Conservation (phyloP, 2,113 vertebrate species). For the Erpornis zantholeuca region DNA sequence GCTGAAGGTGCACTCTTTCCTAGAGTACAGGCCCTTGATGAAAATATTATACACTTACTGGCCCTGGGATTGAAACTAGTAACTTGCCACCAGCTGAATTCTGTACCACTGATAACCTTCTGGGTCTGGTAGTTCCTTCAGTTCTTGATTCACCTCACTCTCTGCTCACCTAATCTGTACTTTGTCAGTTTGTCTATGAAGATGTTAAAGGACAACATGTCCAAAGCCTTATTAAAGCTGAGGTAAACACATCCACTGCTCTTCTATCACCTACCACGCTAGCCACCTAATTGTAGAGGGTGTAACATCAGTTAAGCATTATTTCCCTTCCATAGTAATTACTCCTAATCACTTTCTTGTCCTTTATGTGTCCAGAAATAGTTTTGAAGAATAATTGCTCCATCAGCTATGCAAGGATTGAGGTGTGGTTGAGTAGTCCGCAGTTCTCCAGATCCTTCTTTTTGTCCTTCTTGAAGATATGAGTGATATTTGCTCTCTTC, state of each 20-base stretch:
- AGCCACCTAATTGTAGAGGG: background rate
- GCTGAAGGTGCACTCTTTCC: background rate
- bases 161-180: background rate
- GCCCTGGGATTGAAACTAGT: background rate
- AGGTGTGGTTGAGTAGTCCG: background rate
- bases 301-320: background rate
- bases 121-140: background rate
- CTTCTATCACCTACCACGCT: background rate
- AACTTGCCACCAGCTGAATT: background rate
- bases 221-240: background rate
- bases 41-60: background rate
- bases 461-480: background rate
- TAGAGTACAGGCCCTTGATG: background rate
- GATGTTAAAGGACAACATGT: background rate
- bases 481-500: background rate
- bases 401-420: accelerated
- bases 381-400: background rate
- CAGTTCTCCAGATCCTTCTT: background rate
- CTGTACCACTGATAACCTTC: background rate
- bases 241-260: background rate
- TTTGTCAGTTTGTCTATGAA: background rate
- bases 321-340: background rate
- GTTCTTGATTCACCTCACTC: background rate
- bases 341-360: background rate
- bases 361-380: background rate